phyloP scores from a whole-genome alignment of 2,888 invertebrate species.

The Neocrepidodera transversa region DNA sequence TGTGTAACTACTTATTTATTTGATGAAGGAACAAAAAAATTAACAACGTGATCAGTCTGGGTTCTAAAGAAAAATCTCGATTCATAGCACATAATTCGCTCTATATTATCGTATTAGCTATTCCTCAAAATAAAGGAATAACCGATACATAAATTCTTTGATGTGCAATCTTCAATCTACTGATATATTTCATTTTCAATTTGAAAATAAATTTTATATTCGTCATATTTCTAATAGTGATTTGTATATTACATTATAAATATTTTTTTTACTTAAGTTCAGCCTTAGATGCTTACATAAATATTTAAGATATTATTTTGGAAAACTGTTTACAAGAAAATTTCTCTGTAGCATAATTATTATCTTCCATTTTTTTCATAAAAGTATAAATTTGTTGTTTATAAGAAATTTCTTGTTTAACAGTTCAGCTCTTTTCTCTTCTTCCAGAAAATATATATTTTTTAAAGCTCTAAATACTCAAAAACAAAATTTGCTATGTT shows the following conservation, averaged over 20 bases:
- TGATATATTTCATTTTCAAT: constrained; percentile 40
- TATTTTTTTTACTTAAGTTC: constrained; percentile 36
- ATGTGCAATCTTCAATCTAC: constrained; percentile 28
- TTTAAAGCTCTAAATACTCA: neutral
- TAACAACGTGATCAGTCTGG: constrained; percentile 15
- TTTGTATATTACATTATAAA: constrained; percentile 38
- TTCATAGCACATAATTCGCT: no score
- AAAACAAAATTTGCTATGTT: no score
- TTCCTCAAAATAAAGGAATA: no score
- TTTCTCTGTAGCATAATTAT: no score
- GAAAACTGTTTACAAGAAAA: neutral
- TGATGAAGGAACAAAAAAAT: neutral
- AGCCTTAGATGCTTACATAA: constrained; percentile 43
- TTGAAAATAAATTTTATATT: constrained; percentile 42
- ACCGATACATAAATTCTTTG: no score
- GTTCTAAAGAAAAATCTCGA: no score
- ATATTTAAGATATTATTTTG: constrained; percentile 12
- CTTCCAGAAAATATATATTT: neutral
- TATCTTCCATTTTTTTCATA: no score
- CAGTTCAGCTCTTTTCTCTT: neutral
- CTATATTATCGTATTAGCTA: no score
- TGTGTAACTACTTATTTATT: constrained; percentile 40
- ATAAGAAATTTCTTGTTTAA: neutral
- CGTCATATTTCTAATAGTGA: constrained; percentile 32
- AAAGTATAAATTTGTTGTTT: no score